phyloP scores from a whole-genome alignment of 2,888 invertebrate species.

The Blastobasis lacticolella region DNA sequence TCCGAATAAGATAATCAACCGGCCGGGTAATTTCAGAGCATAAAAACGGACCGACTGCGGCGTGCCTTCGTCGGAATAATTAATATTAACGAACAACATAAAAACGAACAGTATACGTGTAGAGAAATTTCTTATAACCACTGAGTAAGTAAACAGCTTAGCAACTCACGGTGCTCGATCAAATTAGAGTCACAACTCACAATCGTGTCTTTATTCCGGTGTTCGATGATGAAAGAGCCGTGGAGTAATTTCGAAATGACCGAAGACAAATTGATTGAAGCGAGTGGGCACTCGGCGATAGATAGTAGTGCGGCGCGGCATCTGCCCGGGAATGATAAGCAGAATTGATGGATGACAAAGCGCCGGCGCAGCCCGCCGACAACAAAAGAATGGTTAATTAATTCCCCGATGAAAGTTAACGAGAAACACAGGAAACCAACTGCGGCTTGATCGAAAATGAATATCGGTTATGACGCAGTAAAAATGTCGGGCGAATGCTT shows the following conservation, averaged over 20 bases:
- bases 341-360: conserved; percentile 62
- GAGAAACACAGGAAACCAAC: conserved; percentile 36
- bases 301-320: conserved; percentile 30
- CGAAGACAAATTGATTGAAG: conserved; percentile 56
- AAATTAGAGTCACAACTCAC: conserved; percentile 19
- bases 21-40: conserved; percentile 54
- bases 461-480: conserved; percentile 31
- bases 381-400: conserved; percentile 66
- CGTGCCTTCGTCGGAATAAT: conserved; percentile 48
- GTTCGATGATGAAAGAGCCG: conserved; percentile 40
- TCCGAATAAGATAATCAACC: conserved; percentile 67
- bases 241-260: conserved; percentile 41
- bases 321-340: conserved; percentile 52
- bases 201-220: conserved; percentile 16
- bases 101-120: conserved; percentile 22
- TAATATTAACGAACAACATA: conserved; percentile 47
- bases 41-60: conserved; percentile 45
- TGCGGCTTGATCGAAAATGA: conserved; percentile 33
- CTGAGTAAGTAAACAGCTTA: conserved; percentile 3
- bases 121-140: conserved; percentile 6
- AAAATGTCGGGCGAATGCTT: conserved; percentile 14
- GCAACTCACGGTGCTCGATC: conserved; percentile 19
- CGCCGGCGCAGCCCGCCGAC: conserved; percentile 35
- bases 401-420: conserved; percentile 56
- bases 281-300: conserved; percentile 33